Evolutionary conservation across 2,113 vertebrate species (phyloP).

Genomic region (Paracanthobrama guichenoti): DNA sequence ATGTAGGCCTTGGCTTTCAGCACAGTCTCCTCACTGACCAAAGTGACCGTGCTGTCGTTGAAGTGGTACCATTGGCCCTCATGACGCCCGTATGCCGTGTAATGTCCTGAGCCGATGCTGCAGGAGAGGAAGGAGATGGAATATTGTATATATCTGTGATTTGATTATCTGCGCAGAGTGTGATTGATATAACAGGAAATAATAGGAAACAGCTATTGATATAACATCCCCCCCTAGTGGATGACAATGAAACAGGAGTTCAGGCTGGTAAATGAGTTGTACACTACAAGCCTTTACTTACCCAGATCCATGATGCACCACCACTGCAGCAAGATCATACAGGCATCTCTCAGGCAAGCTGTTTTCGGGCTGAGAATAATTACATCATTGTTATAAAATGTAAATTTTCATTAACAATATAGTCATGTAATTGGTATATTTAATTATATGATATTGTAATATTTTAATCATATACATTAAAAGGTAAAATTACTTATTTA

Average conservation of each 20-base stretch:
- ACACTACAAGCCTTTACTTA: constrained; percentile 71
- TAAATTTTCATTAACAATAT: not conserved
- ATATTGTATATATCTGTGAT: not conserved
- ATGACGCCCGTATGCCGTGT: constrained; percentile 90
- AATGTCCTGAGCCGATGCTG: constrained; percentile 96
- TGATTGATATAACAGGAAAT: not conserved
- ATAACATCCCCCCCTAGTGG: constrained; percentile 30
- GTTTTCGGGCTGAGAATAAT: constrained; percentile 82
- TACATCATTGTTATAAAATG: not conserved
- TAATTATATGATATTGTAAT: not conserved
- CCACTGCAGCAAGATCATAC: constrained; percentile 92
- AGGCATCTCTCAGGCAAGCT: constrained; percentile 85
- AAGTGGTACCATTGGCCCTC: constrained; percentile 96
- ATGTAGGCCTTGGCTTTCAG: constrained; percentile 97
- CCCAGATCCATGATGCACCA: constrained; percentile 98
- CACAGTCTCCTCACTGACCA: constrained; percentile 90
- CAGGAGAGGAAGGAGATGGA: constrained; percentile 7
- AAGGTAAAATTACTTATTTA: not conserved
- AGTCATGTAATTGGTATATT: not conserved
- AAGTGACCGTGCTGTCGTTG: constrained; percentile 96
- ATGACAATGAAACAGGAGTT: not conserved
- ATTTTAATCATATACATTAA: not conserved
- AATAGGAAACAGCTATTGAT: not conserved
- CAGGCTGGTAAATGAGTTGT: not conserved
- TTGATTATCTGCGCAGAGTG: not conserved